Conservation (phyloP, 2,797 vertebrate genomes). For the Coendou prehensilis region DNA sequence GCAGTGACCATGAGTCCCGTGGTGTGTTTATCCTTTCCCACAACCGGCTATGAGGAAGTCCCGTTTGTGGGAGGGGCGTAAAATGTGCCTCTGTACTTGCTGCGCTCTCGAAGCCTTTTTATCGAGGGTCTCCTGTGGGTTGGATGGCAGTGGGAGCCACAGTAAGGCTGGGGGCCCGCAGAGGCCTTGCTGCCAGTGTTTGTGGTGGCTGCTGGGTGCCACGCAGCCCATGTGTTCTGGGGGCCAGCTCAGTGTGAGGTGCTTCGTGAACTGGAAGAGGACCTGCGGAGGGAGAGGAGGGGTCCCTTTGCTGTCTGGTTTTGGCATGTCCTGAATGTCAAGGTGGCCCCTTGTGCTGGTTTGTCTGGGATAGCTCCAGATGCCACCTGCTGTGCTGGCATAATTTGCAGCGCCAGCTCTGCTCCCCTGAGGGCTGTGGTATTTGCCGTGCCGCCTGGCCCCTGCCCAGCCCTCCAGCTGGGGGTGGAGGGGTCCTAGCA, state of each 20-base stretch:
- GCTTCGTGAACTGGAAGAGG: not conserved
- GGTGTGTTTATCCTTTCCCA: not conserved
- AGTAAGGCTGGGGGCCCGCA: not conserved
- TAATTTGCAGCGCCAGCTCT: accelerated
- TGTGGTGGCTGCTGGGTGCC: not conserved
- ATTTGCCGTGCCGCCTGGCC: not conserved
- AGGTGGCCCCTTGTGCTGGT: no score
- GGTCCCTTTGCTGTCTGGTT: not conserved
- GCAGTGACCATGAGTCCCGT: accelerated
- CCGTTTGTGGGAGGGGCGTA: accelerated
- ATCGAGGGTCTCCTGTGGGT: not conserved
- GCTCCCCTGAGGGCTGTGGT: not conserved
- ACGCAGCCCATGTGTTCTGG: not conserved
- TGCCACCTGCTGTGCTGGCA: accelerated
- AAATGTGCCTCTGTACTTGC: not conserved
- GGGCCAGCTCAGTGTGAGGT: not conserved
- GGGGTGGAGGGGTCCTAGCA: not conserved
- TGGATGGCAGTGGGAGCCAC: no score
- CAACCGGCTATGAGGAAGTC: not conserved
- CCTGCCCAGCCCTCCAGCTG: accelerated
- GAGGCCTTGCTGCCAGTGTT: not conserved
- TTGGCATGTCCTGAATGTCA: not conserved
- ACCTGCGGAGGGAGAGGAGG: not conserved
- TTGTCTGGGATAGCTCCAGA: not conserved
- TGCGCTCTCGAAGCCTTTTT: no score